Conservation (phyloP, 2,113 vertebrate genomes). For the Pollimyrus isidori region DNA sequence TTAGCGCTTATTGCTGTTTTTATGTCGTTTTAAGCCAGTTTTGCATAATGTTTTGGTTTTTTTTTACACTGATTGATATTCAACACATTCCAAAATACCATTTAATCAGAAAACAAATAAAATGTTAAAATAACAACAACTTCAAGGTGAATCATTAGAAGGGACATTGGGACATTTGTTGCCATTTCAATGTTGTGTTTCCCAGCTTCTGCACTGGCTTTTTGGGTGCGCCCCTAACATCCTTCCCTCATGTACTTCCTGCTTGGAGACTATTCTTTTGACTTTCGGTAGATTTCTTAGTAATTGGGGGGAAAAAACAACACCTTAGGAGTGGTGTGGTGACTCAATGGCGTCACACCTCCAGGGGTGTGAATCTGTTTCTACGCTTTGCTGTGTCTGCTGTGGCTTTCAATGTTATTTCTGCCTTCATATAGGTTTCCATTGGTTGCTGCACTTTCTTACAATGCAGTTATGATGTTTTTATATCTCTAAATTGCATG, state of each 20-base stretch:
- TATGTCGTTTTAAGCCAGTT: not conserved
- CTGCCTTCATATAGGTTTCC: not conserved
- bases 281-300: not conserved
- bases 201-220: not conserved
- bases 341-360: not conserved
- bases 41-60: not conserved
- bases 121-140: slow-evolving; percentile 11
- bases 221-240: slow-evolving; percentile 29
- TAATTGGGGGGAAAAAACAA: not conserved
- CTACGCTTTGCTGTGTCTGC: not conserved
- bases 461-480: not conserved
- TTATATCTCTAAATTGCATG: not conserved
- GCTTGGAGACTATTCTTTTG: slow-evolving; percentile 3
- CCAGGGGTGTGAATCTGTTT: not conserved
- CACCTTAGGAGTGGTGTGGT: not conserved
- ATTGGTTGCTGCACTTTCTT: not conserved
- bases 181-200: slow-evolving; percentile 37
- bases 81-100: not conserved
- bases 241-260: slow-evolving; percentile 24
- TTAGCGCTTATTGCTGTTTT: not conserved
- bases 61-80: not conserved
- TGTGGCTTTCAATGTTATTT: not conserved
- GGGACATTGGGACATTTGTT: slow-evolving; percentile 54
- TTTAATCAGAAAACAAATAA: not conserved
- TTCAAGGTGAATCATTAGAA: slow-evolving; percentile 53